Percentiles rank a stretch among this genome's conserved stretches.
phyloP scores from a whole-genome alignment of 92 coral and sea anemone species.

The Pocillopora meandrina region DNA sequence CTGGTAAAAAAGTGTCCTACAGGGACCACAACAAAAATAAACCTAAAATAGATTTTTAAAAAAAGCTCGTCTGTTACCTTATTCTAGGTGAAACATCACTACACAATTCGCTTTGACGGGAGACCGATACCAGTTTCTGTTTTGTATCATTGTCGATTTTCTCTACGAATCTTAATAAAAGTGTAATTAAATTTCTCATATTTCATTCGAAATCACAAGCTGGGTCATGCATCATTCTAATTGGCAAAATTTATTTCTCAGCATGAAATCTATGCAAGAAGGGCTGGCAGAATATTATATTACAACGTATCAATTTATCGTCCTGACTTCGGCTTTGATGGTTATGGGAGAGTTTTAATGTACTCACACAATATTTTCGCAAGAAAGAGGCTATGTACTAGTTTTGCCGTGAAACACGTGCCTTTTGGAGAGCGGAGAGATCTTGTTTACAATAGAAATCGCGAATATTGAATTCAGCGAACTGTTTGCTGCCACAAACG shows the following conservation, averaged over 20 bases:
- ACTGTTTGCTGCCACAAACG: background rate
- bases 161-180: too few relatives aligned
- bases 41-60: background rate
- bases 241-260: conserved; percentile 12
- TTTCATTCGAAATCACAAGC: background rate
- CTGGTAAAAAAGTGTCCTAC: conserved; percentile 18
- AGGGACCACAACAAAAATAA: background rate
- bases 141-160: too few relatives aligned
- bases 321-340: background rate
- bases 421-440: background rate
- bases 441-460: background rate
- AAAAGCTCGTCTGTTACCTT: background rate
- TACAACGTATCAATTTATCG: conserved; percentile 13
- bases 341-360: background rate
- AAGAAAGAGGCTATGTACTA: background rate
- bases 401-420: background rate
- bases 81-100: too few relatives aligned
- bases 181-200: background rate
- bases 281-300: background rate
- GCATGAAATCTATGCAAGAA: conserved; percentile 1
- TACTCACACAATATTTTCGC: background rate
- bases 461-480: background rate
- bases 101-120: too few relatives aligned
- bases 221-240: background rate
- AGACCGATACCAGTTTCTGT: too few relatives aligned